A percentile compares a stretch with the other conserved stretches of the same genome.
phyloP scores from a whole-genome alignment of 2,113 vertebrate species.

The Carettochelys insculpta region DNA sequence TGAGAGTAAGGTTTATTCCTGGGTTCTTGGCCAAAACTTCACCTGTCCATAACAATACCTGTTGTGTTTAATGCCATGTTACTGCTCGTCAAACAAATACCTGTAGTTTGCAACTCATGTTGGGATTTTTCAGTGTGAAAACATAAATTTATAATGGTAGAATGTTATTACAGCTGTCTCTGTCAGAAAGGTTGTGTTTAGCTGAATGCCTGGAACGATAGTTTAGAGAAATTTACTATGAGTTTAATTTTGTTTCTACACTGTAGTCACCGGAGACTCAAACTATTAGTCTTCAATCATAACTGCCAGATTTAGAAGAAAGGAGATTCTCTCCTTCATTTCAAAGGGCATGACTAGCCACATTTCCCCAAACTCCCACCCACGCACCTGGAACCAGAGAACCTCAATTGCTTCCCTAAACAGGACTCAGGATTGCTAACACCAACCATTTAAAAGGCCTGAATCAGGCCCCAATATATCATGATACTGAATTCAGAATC shows the following conservation, averaged over 20 bases:
- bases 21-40: neutral
- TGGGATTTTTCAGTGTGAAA: constrained; percentile 46
- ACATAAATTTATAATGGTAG: constrained; percentile 38
- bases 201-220: constrained; percentile 18
- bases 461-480: constrained; percentile 22
- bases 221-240: constrained; percentile 61
- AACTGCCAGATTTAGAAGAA: constrained; percentile 60
- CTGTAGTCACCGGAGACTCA: constrained; percentile 36
- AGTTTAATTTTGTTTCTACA: constrained; percentile 56
- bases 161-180: constrained; percentile 55
- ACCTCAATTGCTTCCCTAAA: constrained; percentile 55
- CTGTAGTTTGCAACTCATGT: constrained; percentile 19
- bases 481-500: constrained; percentile 21
- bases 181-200: constrained; percentile 35
- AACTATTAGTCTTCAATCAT: constrained; percentile 56
- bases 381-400: constrained; percentile 58
- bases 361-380: constrained; percentile 63
- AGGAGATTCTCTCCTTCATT: constrained; percentile 34
- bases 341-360: constrained; percentile 36
- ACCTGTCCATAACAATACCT: neutral
- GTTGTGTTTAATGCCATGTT: neutral
- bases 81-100: neutral
- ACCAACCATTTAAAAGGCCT: constrained; percentile 54
- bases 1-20: neutral
- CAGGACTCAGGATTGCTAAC: constrained; percentile 56